Evolutionary conservation across 2,113 vertebrate species (phyloP).

Genomic region (Peromyscus californicus): DNA sequence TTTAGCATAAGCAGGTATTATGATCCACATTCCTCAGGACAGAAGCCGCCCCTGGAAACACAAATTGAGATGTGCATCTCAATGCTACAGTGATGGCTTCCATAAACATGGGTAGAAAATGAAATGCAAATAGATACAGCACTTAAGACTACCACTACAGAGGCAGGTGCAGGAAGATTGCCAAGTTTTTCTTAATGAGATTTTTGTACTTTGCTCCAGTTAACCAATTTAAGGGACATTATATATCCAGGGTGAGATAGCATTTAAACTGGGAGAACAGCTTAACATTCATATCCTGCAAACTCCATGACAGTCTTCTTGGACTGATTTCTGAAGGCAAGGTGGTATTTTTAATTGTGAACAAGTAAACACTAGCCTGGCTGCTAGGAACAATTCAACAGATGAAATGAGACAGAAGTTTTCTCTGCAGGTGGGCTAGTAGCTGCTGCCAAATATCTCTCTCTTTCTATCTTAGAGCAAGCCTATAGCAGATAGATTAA

Average conservation of each 20-base stretch:
- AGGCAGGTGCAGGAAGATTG: slow-evolving; percentile 71
- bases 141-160: slow-evolving; percentile 57
- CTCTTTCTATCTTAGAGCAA: slow-evolving; percentile 74
- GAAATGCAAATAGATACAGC: slow-evolving; percentile 38
- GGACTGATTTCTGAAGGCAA: slow-evolving; percentile 68
- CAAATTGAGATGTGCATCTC: not conserved
- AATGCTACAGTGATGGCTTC: slow-evolving; percentile 52
- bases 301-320: slow-evolving; percentile 78
- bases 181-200: not conserved
- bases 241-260: slow-evolving; percentile 47
- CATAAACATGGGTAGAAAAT: slow-evolving; percentile 44
- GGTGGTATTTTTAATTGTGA: slow-evolving; percentile 85
- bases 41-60: slow-evolving; percentile 58
- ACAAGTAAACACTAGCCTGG: slow-evolving; percentile 86
- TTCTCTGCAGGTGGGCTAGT: slow-evolving; percentile 88
- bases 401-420: slow-evolving; percentile 88
- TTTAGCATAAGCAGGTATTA: slow-evolving; percentile 45
- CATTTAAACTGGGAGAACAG: slow-evolving; percentile 77
- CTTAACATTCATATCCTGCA: slow-evolving; percentile 75
- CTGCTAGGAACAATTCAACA: slow-evolving; percentile 85
- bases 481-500: slow-evolving; percentile 62
- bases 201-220: slow-evolving; percentile 71
- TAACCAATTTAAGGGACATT: not conserved
- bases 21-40: not conserved
- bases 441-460: slow-evolving; percentile 86